These are phyloP conservation scores for Oppia nitens DNA, from an alignment of 1,140 invertebrate genomes.

Conservation along the genomic window DNA sequence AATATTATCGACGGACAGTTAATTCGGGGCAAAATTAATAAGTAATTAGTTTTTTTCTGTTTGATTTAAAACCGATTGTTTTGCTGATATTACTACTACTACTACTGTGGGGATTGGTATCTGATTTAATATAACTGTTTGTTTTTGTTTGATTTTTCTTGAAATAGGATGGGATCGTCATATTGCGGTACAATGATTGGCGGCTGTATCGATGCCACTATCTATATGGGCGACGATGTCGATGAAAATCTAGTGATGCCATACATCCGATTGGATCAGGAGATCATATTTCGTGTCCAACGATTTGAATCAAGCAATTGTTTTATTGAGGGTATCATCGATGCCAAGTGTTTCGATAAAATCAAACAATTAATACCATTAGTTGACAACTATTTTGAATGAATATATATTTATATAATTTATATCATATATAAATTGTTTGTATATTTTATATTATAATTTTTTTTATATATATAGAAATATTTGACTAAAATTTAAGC, in stretches of 20 bases:
- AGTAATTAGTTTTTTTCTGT: constrained; percentile 1
- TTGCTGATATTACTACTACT: neutral
- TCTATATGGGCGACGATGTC: constrained; percentile 2
- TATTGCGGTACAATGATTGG: constrained; percentile 1
- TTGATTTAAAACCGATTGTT: neutral
- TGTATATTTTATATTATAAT: no score
- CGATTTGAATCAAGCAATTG: neutral
- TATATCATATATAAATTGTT: no score
- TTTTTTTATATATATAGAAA: no score
- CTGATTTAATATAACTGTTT: no score
- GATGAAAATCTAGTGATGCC: neutral
- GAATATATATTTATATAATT: no score
- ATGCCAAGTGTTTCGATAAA: neutral
- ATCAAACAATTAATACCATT: neutral
- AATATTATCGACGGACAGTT: constrained; percentile 2
- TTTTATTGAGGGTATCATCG: constrained; percentile 11
- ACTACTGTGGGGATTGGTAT: neutral
- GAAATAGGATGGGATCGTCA: neutral
- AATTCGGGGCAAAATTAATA: constrained; percentile 1
- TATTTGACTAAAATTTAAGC: no score
- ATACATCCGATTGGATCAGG: neutral
- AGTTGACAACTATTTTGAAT: no score
- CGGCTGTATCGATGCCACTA: constrained; percentile 9
- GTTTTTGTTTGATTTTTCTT: no score
- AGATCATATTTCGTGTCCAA: constrained; percentile 9